Percentiles rank a stretch among this genome's conserved stretches.
phyloP scores from a whole-genome alignment of 2,888 invertebrate species.

The Neocrepidodera transversa region DNA sequence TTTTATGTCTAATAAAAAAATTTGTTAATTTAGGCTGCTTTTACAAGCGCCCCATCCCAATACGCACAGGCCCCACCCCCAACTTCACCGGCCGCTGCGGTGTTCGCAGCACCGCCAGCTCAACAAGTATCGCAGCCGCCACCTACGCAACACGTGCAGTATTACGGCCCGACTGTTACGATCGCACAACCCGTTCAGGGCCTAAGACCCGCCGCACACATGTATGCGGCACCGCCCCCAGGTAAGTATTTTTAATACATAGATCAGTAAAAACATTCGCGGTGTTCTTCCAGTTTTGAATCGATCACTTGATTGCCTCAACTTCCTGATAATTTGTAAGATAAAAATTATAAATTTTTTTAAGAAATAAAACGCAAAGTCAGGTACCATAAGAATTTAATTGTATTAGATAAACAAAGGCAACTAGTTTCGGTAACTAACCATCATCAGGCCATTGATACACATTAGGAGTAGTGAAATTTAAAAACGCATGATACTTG shows the following conservation, averaged over 20 bases:
- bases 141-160: slow-evolving; percentile 43
- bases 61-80: slow-evolving; percentile 31
- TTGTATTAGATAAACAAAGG: too few species aligned
- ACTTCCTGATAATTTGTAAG: too few species aligned
- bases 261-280: too few species aligned
- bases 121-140: slow-evolving; percentile 42
- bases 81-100: slow-evolving; percentile 53
- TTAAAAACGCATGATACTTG: too few species aligned
- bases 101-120: slow-evolving; percentile 44
- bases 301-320: background rate
- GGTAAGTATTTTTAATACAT: slow-evolving; percentile 30
- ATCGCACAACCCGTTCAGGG: slow-evolving; percentile 43
- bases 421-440: too few species aligned
- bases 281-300: too few species aligned
- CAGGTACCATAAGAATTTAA: too few species aligned
- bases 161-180: slow-evolving; percentile 43
- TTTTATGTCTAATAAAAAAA: too few species aligned
- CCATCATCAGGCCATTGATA: too few species aligned
- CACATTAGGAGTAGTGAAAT: too few species aligned
- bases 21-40: slow-evolving; percentile 44
- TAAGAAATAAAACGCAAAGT: too few species aligned
- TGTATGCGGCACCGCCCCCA: slow-evolving; percentile 46
- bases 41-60: slow-evolving; percentile 33
- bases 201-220: slow-evolving; percentile 38
- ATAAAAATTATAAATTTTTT: too few species aligned